Evolutionary conservation across 1,140 invertebrate genomes (phyloP), one percentile per base, ranked within the genome.

Genomic region (Drosophila kohkoa): DNA sequence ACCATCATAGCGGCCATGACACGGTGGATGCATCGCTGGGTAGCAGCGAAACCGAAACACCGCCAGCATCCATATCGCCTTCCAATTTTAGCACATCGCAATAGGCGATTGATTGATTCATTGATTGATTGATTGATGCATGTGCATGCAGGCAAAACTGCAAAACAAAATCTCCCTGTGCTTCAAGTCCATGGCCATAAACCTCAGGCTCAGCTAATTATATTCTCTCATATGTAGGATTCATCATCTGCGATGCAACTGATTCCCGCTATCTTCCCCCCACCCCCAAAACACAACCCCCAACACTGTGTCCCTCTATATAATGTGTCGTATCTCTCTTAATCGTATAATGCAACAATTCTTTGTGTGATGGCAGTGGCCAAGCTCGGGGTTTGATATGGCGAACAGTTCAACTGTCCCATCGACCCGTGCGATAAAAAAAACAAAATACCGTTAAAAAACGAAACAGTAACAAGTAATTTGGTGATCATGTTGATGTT

Each of bases 81-180:
- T 83, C 85, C 43, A 89, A 81, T 54, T 90, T 89, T 49, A 85
- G 85, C 28, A 65, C 81, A 51, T 85, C 85, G 72, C 85, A 85
- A 57, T 89, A 88, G 77, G 32, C 66, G 20, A 43, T 25, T 25
- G 20, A 25, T 25, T 25, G 0, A 25, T 25, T 25, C 3, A 25
- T 25, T 25, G 3, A 25, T 20, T 20, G 20, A 20, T 20, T 20
- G 20, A 20, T 20, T 20, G 20, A 20, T 25, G 20, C 20, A 25
- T 25, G 20, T 54, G 32, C 13, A 16, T 10, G 35, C 35, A 2
- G 7, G 32, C 32, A 32, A 8, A 25, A 35, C 46, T 43, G 8
- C 20, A 57, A 25, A 30, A 48, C 49, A 46, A 58, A 81, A 73
- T 73, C 67, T 73, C 38, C 59, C 60, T 66, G 62, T 70, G 49